Evolutionary conservation across 1,140 invertebrate species (phyloP).

Genomic region (Cotesia chilonis): DNA sequence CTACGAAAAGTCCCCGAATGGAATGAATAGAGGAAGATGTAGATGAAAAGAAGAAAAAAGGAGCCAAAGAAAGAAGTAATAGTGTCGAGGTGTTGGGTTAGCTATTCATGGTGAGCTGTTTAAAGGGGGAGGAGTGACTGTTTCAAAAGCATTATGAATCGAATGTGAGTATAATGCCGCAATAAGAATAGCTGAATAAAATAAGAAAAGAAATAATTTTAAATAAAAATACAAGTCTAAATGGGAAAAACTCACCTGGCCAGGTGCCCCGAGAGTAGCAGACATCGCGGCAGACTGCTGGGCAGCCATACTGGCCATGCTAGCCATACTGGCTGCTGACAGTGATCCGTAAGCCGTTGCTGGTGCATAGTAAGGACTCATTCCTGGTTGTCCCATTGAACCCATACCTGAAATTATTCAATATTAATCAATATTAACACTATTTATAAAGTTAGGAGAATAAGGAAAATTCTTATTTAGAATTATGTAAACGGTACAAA

Average conservation of each 20-base stretch:
- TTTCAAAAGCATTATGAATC: slow-evolving; percentile 15
- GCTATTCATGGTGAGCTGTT: slow-evolving; percentile 31
- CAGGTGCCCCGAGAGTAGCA: slow-evolving; percentile 67
- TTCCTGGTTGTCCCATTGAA: slow-evolving; percentile 69
- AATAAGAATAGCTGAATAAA: neutral
- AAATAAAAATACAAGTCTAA: slow-evolving; percentile 9
- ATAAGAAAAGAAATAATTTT: neutral
- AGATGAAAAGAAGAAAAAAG: no score
- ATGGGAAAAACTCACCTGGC: slow-evolving; percentile 65
- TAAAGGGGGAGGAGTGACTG: slow-evolving; percentile 20
- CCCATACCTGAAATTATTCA: slow-evolving; percentile 68
- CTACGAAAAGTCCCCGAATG: slow-evolving; percentile 35
- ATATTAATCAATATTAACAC: neutral
- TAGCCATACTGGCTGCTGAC: slow-evolving; percentile 71
- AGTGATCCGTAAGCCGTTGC: slow-evolving; percentile 72
- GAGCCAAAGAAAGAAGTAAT: slow-evolving; percentile 22
- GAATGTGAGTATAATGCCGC: neutral
- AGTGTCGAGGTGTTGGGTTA: slow-evolving; percentile 36
- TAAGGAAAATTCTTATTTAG: no score
- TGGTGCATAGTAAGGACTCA: slow-evolving; percentile 72
- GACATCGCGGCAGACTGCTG: slow-evolving; percentile 71
- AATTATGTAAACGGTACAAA: no score
- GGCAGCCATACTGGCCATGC: slow-evolving; percentile 70
- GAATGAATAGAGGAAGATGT: no score
- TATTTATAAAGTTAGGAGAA: no score